A percentile compares a stretch with the other conserved stretches of the same genome.
phyloP scores from a whole-genome alignment of 2,797 vertebrate genomes.

The Mormyrus proboscirostris region DNA sequence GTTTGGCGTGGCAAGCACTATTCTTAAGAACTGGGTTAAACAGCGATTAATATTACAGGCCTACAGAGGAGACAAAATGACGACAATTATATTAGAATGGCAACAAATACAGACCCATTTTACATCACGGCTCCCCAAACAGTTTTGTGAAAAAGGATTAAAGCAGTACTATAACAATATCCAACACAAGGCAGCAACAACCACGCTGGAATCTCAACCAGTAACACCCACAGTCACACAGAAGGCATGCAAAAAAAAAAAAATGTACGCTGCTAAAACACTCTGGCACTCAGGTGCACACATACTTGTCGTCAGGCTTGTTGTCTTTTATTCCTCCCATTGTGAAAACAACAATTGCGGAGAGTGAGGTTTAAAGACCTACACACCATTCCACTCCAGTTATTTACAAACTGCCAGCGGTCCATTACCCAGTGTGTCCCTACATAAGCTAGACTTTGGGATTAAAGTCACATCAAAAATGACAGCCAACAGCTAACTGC shows the following conservation, averaged over 20 bases:
- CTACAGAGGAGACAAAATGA: neutral
- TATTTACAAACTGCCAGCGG: conserved; percentile 17
- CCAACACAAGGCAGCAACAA: neutral
- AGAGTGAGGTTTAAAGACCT: neutral
- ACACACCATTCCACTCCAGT: neutral
- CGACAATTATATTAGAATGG: neutral
- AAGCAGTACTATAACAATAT: neutral
- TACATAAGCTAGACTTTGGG: conserved; percentile 44
- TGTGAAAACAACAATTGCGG: neutral
- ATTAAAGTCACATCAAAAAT: conserved; percentile 31
- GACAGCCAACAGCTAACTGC: conserved; percentile 47
- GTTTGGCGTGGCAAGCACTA: neutral
- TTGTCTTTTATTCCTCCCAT: neutral
- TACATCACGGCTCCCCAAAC: neutral
- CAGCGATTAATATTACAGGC: neutral
- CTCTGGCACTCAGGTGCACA: neutral
- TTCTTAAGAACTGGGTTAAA: neutral
- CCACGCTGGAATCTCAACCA: neutral
- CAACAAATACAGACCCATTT: neutral
- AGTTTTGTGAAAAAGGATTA: neutral
- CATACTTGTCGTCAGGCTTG: neutral
- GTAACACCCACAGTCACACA: neutral
- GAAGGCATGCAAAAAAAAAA: neutral
- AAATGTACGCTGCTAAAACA: neutral
- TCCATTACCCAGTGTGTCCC: conserved; percentile 1